Conservation (phyloP, 2,888 invertebrate species). For the Thyatira batis region DNA sequence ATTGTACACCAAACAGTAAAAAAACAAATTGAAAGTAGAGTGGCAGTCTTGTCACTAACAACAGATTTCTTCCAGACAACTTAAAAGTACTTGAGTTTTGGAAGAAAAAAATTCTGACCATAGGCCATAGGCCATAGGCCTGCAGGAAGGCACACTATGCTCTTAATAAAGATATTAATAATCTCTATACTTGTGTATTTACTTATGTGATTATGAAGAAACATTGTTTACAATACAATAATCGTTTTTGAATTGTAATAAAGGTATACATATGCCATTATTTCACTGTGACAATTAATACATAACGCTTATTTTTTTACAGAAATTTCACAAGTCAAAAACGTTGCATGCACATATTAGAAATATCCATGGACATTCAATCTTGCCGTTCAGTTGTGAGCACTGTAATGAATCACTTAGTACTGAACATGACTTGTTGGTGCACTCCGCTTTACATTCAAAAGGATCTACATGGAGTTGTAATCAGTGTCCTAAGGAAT, state of each 20-base stretch:
- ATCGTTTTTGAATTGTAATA: constrained; percentile 1
- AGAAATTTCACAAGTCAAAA: constrained; percentile 54
- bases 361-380: constrained; percentile 31
- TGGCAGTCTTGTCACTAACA: no score
- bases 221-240: no score
- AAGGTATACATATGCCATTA: background rate
- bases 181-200: no score
- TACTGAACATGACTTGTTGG: constrained; percentile 69
- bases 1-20: no score
- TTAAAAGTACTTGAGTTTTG: no score
- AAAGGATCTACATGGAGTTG: constrained; percentile 64
- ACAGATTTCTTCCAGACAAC: no score
- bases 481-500: constrained; percentile 74
- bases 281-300: background rate
- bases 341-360: constrained; percentile 45
- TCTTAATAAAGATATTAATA: no score
- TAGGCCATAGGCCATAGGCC: no score
- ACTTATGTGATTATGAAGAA: no score
- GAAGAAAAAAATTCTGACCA: no score
- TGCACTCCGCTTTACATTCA: constrained; percentile 74
- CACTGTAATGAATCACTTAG: constrained; percentile 72
- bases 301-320: constrained; percentile 24
- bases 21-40: no score
- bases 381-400: constrained; percentile 46
- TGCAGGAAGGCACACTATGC: no score